Base-by-base conservation (phyloP, 2,797 vertebrate genomes). In the Sibirionetta formosa region DNA sequence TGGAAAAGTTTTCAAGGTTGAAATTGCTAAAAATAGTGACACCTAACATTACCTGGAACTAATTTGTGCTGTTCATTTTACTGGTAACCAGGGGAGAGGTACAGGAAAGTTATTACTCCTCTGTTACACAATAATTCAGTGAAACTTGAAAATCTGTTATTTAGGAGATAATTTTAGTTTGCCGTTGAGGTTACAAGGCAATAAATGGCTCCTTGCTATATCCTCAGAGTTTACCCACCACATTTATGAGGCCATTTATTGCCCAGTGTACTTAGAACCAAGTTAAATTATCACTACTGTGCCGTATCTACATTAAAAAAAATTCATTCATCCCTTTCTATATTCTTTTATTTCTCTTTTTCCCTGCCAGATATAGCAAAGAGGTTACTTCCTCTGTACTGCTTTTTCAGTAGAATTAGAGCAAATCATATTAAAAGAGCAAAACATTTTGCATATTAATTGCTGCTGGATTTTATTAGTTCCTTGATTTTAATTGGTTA, bases 111-210 rank as follows among this genome's bases (percentile, higher is more conserved):
- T 97, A 97, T 94, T 93, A 73, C 86, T 54, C 86, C 80, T 95
- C 76, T 60, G 83, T 88, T 96, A 61, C 73, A 84, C 87, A 96
- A 66, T 98, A 97, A 97, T 96, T 98, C 96, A 97, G 96, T 82
- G 91, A 84, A 94, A 96, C 88, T 97, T 82, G 92, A 93, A 96
- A 97, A 96, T 97, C 88, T 96, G 92, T 97, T 98, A 96, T 96
- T 98, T 97, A 97, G 96, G 92, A 97, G 97, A 97, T 98, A 97
- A 97, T 97, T 98, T 97, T 93, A 92, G 90, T 86, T 98, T 96
- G 79, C 93, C 0, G 1, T 88, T 94, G 93, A 97, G 90, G 82
- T 96, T 98, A 97, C 80, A 93, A 84, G 91, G 97, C 96, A 97
- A 97, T 97, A 97, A 97, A 97, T 90, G 97, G 76, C 83, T 97